Conservation (phyloP, 2,888 invertebrate species). For the Polyommatus iphigenia region DNA sequence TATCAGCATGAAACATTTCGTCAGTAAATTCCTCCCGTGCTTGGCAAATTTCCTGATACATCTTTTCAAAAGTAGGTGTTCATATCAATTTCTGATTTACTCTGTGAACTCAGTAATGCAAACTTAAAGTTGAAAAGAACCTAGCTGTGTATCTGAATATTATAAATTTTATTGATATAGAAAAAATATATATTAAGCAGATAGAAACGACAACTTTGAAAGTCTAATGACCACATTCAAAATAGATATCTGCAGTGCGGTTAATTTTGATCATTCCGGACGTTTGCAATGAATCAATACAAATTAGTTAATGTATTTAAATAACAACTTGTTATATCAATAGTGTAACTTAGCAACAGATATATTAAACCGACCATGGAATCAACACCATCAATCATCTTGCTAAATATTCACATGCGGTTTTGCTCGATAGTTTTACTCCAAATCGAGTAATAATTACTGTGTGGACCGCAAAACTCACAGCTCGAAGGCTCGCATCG, state of each 20-base stretch:
- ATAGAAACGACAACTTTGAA: not conserved
- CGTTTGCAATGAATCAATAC: not conserved
- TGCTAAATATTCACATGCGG: too few species aligned
- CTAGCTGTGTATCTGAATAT: not conserved
- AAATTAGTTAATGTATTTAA: not conserved
- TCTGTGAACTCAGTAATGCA: not conserved
- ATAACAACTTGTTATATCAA: not conserved
- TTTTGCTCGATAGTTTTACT: too few species aligned
- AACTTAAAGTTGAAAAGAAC: too few species aligned
- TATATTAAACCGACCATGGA: not conserved
- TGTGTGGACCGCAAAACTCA: too few species aligned
- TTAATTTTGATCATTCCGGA: not conserved
- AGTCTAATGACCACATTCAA: not conserved
- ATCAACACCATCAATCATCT: too few species aligned
- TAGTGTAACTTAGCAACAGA: not conserved
- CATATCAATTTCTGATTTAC: not conserved
- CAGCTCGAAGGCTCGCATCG: too few species aligned
- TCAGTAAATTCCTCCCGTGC: constrained; percentile 41
- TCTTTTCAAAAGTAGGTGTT: not conserved
- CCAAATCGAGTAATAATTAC: too few species aligned
- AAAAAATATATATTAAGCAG: not conserved
- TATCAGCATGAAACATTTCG: constrained; percentile 43
- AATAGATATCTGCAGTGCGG: not conserved
- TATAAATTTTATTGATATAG: not conserved
- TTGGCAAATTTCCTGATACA: constrained; percentile 37